phyloP scores from a whole-genome alignment of 2,888 invertebrate genomes.

The Psylliodes chrysocephalus region DNA sequence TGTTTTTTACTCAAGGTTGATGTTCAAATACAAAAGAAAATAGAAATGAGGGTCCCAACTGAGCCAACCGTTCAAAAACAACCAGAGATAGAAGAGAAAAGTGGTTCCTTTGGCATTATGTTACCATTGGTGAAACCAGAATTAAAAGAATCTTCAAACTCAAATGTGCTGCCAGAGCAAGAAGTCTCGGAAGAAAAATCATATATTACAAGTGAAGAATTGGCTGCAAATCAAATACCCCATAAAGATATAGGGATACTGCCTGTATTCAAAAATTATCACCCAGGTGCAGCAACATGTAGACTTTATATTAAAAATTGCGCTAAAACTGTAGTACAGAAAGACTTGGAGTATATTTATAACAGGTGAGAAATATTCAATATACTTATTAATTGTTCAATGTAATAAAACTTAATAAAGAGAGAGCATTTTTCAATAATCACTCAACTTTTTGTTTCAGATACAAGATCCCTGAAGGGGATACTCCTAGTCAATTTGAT shows the following conservation, averaged over 20 bases:
- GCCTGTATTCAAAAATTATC: slow-evolving; percentile 88
- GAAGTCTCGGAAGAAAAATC: slow-evolving; percentile 45
- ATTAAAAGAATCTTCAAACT: slow-evolving; percentile 28
- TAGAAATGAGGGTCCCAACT: slow-evolving; percentile 66
- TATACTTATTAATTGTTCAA: no score
- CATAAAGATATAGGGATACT: slow-evolving; percentile 76
- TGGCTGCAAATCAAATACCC: slow-evolving; percentile 76
- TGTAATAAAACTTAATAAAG: no score
- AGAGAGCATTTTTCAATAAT: no score
- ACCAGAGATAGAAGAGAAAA: slow-evolving; percentile 40
- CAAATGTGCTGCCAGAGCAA: slow-evolving; percentile 29
- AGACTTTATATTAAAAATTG: slow-evolving; percentile 94
- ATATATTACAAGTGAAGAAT: slow-evolving; percentile 72
- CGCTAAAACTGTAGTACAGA: slow-evolving; percentile 79
- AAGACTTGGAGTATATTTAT: slow-evolving; percentile 81
- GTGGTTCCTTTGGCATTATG: slow-evolving; percentile 57
- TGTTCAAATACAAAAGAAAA: slow-evolving; percentile 63
- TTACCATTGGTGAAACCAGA: slow-evolving; percentile 45
- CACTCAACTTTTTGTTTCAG: slow-evolving; percentile 11
- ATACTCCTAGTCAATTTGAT: slow-evolving; percentile 67
- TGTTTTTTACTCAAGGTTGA: slow-evolving; percentile 51
- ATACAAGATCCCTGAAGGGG: slow-evolving; percentile 66
- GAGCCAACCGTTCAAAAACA: slow-evolving; percentile 46
- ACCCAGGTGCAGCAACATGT: slow-evolving; percentile 81
- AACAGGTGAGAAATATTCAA: slow-evolving; percentile 62